Conservation (phyloP, 2,888 invertebrate genomes). For the Epinotia bilunana region DNA sequence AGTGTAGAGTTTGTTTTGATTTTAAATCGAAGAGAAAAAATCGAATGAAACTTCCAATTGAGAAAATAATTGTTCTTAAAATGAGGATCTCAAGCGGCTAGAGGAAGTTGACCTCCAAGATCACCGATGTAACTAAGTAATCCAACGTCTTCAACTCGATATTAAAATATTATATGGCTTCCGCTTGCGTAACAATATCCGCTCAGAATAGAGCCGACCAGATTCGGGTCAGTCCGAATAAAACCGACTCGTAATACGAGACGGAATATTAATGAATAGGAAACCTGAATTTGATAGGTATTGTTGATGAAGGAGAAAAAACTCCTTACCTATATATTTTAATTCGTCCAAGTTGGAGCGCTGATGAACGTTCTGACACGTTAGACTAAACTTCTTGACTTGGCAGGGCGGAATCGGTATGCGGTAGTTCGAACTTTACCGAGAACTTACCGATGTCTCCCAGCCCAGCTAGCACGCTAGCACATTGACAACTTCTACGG, state of each 20-base stretch:
- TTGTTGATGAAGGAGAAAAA: not conserved
- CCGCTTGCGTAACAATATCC: slow-evolving; percentile 19
- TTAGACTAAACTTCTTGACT: no score
- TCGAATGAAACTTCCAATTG: no score
- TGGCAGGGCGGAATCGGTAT: no score
- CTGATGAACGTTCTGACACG: not conserved
- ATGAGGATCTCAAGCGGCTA: no score
- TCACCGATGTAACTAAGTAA: not conserved
- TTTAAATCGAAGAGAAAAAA: no score
- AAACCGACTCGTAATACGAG: slow-evolving; percentile 8
- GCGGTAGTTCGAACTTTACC: no score
- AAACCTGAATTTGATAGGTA: slow-evolving; percentile 13
- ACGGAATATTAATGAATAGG: slow-evolving; percentile 33
- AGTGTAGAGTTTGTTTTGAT: no score
- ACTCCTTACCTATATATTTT: not conserved
- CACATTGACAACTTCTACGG: no score
- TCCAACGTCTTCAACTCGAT: not conserved
- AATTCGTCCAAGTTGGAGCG: not conserved
- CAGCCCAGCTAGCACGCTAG: no score
- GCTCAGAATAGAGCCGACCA: slow-evolving; percentile 17
- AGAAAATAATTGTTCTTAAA: no score
- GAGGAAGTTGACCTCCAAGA: not conserved
- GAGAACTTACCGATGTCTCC: no score
- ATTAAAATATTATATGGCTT: slow-evolving; percentile 10
- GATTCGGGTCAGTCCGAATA: slow-evolving; percentile 15